Percentiles rank a stretch among this genome's conserved stretches.
Conservation (phyloP, 1,140 invertebrate genomes). For the Lysiphlebus fabarum region DNA sequence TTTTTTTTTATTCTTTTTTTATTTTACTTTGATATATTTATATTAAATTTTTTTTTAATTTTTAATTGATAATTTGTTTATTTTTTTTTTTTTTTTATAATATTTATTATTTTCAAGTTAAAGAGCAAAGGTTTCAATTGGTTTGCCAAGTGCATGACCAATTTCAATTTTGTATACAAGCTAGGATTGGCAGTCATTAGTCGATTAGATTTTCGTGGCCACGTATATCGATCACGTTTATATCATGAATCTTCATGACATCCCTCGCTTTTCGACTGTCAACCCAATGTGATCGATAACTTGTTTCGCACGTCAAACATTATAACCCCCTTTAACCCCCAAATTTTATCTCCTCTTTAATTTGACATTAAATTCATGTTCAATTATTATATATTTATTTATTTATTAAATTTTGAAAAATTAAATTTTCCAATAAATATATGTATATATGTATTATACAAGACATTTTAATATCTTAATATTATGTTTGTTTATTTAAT, state of each 20-base stretch:
- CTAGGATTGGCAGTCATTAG: constrained; percentile 41
- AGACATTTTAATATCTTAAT: no score
- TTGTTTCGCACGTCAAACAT: constrained; percentile 25
- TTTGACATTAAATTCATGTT: no score
- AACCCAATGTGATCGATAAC: constrained; percentile 26
- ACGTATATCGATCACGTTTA: constrained; percentile 30
- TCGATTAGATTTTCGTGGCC: constrained; percentile 40
- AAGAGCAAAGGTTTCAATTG: constrained; percentile 6
- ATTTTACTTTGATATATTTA: no score
- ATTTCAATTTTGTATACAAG: constrained; percentile 21
- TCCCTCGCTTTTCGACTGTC: constrained; percentile 22
- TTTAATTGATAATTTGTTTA: not conserved
- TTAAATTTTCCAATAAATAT: no score
- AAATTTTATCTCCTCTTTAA: no score
- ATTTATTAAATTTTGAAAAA: no score
- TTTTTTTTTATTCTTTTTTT: no score
- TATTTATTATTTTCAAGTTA: constrained; percentile 1
- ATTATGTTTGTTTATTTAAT: no score
- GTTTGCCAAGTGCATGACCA: constrained; percentile 16
- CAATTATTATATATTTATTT: no score
- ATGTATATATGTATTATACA: no score
- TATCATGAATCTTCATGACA: constrained; percentile 23
- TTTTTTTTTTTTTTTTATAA: not conserved
- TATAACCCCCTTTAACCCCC: constrained; percentile 11
- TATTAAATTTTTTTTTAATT: no score